Evolutionary conservation across 2,797 vertebrate species (phyloP), one percentile per base, ranked within the genome.

Genomic region (Petrocephalus schoutedeni): DNA sequence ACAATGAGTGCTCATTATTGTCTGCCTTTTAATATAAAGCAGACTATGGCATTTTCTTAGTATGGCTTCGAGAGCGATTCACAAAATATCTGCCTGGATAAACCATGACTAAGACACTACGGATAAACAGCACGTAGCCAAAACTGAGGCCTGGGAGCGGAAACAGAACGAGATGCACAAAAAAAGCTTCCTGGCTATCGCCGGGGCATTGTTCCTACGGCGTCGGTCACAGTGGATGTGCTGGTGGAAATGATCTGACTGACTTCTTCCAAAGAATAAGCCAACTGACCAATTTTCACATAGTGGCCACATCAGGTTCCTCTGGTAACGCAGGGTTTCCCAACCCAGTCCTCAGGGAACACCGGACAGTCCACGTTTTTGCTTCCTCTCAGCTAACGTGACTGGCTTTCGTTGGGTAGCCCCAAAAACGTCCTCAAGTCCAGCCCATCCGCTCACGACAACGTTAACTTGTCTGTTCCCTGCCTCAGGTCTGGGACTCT

Each of bases 1-100:
- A 36, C 51, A 45, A 12, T 12, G 8, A 2, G 85, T 45, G 58
- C 53, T 64, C 85, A 51, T 85, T 57, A 86, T 23, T 6, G 57
- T 58, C 36, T 23, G 58, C 58, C 57, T 64, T 61, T 86, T 64
- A 86, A 86, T 86, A 86, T 86, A 0, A 86, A 85, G 32, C 54
- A 58, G 84, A 10, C 54, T 16, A 36, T 57, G 28, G 84, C 54
- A 86, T 86, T 61, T 59, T 64, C 85, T 64, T 86, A 21, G 19
- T 61, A 32, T 12, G 85, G 85, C 57, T 64, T 61, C 0, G 19
- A 51, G 58, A 64, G 85, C 36, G 41, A 86, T 86, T 83, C 57
- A 12, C 36, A 8, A 86, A 86, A 86, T 64, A 85, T 57, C 84
- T 41, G 54, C 84, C 54, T 19, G 84, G 16, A 85, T 58, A 58